phyloP scores from a whole-genome alignment of 2,797 vertebrate species.

The Capromys pilorides region DNA sequence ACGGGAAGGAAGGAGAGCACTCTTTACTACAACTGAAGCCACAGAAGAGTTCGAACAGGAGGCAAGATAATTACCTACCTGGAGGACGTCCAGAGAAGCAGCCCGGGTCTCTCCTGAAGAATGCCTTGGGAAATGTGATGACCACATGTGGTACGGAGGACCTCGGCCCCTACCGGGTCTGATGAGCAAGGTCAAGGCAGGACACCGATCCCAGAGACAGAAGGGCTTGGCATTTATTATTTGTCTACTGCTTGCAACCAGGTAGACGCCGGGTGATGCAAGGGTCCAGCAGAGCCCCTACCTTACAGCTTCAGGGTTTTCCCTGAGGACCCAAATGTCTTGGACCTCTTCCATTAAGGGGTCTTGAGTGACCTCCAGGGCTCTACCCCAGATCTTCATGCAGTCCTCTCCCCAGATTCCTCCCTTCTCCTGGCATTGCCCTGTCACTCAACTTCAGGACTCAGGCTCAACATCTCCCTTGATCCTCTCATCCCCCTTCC shows the following conservation, averaged over 20 bases:
- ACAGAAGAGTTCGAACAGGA: conserved; percentile 80
- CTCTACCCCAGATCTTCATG: not conserved
- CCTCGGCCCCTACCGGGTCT: conserved; percentile 71
- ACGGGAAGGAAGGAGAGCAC: conserved; percentile 66
- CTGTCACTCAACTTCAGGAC: not conserved
- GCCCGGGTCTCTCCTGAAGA: conserved; percentile 76
- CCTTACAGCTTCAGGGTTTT: conserved; percentile 1
- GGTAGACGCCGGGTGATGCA: not conserved
- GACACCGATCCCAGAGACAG: conserved; percentile 66
- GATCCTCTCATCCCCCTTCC: not conserved
- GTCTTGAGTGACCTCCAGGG: not conserved
- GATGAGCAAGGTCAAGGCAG: conserved; percentile 80
- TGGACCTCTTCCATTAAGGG: not conserved
- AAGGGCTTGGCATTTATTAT: conserved; percentile 70
- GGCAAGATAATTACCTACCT: conserved; percentile 83
- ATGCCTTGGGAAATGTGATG: conserved; percentile 80
- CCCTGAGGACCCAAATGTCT: not conserved
- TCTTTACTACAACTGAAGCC: conserved; percentile 77
- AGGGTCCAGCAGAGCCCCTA: not conserved
- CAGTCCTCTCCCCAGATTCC: not conserved
- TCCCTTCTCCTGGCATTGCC: not conserved
- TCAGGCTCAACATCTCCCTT: not conserved
- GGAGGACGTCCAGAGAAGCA: conserved; percentile 76
- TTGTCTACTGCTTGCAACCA: conserved; percentile 43
- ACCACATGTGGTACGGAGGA: conserved; percentile 75